A percentile compares a stretch with the other conserved stretches of the same genome.
Conservation (phyloP, 2,113 vertebrate species). For the Lucifuga dentata region DNA sequence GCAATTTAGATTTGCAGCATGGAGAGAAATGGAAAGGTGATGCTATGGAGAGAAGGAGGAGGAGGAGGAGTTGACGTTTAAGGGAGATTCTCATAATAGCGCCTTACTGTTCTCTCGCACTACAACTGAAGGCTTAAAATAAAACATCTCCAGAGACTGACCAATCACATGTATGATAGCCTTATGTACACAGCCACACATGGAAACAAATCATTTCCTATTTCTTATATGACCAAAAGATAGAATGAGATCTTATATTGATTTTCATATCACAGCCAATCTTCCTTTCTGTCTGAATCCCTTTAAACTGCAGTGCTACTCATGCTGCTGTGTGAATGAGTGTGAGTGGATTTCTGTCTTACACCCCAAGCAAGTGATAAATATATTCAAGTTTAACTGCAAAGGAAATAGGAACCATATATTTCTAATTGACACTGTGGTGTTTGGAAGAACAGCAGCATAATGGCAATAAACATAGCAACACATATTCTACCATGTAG, state of each 20-base stretch:
- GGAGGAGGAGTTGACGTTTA: constrained; percentile 31
- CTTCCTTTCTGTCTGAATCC: constrained; percentile 11
- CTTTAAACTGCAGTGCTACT: no score
- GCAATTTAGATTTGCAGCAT: constrained; percentile 29
- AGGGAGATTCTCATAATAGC: constrained; percentile 58
- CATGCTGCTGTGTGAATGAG: not conserved
- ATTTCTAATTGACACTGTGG: not conserved
- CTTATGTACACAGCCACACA: constrained; percentile 17
- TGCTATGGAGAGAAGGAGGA: not conserved
- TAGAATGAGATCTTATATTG: no score
- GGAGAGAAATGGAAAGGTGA: constrained; percentile 5
- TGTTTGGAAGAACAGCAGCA: not conserved
- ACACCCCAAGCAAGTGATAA: not conserved
- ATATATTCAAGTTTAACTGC: constrained; percentile 16
- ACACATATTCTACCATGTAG: constrained; percentile 10
- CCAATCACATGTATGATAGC: constrained; percentile 21
- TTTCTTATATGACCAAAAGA: constrained; percentile 12
- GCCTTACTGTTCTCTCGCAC: constrained; percentile 51
- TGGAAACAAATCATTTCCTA: no score
- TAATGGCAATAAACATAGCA: not conserved
- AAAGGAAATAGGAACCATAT: not conserved
- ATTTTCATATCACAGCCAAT: no score
- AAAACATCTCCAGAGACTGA: constrained; percentile 65
- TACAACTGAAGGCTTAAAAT: constrained; percentile 66
- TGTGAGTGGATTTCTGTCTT: constrained; percentile 13